Percentiles rank a stretch among this genome's conserved stretches.
Conservation (phyloP, 2,797 vertebrate species). For the Vipera ursinii region DNA sequence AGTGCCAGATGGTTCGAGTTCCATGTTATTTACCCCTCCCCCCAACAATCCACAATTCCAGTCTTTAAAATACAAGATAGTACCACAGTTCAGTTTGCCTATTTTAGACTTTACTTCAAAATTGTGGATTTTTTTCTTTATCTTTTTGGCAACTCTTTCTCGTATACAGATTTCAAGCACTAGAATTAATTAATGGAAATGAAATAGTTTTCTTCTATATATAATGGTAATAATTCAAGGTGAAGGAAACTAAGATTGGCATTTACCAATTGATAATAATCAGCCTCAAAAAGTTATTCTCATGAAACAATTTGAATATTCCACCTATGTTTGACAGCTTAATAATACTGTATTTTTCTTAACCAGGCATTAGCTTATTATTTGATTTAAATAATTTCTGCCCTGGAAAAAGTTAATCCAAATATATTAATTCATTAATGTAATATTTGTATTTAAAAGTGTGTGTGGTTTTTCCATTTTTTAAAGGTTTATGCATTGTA, state of each 20-base stretch:
- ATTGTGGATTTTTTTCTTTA: neutral
- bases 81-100: neutral
- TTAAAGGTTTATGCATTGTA: neutral
- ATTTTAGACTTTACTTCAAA: conserved; percentile 4
- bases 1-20: neutral
- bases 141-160: neutral
- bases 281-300: neutral
- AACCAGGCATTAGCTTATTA: neutral
- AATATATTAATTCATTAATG: neutral
- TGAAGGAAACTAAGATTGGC: neutral
- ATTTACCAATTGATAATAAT: neutral
- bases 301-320: neutral
- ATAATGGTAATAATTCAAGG: fast-evolving
- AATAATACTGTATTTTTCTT: conserved; percentile 2
- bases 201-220: neutral
- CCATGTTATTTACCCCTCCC: neutral
- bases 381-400: neutral
- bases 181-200: neutral
- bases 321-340: neutral
- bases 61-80: conserved; percentile 15
- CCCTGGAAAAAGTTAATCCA: neutral
- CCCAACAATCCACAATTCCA: neutral
- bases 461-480: neutral
- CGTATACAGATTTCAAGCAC: too few relatives aligned
- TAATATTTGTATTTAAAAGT: neutral